Conservation (phyloP, 2,113 vertebrate genomes). For the Hirundichthys speculiger region DNA sequence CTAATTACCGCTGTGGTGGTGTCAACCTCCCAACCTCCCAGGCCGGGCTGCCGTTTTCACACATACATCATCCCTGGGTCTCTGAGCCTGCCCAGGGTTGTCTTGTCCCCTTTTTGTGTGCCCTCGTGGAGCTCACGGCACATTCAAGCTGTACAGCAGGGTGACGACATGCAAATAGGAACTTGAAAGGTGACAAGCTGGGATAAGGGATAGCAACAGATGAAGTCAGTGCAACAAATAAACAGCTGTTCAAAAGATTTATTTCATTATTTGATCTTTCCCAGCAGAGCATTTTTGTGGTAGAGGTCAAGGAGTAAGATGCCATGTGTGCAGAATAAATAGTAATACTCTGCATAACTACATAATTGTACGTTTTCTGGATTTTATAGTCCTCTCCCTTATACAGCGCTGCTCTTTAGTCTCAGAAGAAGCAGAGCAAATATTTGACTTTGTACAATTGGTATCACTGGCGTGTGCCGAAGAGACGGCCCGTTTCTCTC, state of each 20-base stretch:
- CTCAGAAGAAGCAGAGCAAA: constrained; percentile 42
- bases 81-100: constrained; percentile 19
- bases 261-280: not conserved
- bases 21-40: constrained; percentile 53
- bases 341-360: too few species aligned
- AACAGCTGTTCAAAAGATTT: not conserved
- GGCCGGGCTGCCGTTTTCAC: constrained; percentile 44
- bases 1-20: constrained; percentile 67
- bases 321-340: constrained; percentile 46
- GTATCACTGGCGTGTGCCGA: constrained; percentile 24
- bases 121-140: not conserved
- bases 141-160: constrained; percentile 19
- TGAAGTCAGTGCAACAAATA: not conserved
- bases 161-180: constrained; percentile 7
- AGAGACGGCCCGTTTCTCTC: constrained; percentile 8
- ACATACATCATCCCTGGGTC: constrained; percentile 32
- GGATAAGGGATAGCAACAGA: not conserved
- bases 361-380: constrained; percentile 7
- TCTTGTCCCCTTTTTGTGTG: constrained; percentile 8
- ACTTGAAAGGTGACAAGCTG: constrained; percentile 1
- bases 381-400: constrained; percentile 13
- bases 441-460: constrained; percentile 53
- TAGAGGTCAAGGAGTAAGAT: constrained; percentile 27
- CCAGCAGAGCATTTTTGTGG: not conserved
- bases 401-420: constrained; percentile 3